These are phyloP conservation scores for Oxyteleia sp. DNA, from an alignment of 2,888 invertebrate genomes.

Conservation along the genomic window DNA sequence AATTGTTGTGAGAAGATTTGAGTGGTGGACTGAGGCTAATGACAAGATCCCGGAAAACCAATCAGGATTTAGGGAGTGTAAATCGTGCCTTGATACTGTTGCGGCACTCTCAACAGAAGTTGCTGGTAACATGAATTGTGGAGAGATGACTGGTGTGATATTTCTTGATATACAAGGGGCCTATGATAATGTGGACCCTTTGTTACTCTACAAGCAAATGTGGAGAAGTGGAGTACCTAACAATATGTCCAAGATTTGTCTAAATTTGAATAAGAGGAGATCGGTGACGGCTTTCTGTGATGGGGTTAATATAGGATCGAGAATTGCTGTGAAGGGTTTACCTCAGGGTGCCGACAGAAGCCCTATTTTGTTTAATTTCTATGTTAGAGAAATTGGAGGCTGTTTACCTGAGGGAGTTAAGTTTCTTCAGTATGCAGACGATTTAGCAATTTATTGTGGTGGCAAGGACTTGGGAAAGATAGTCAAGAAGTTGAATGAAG, in stretches of 20 bases:
- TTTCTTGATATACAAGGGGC: slow-evolving; percentile 27
- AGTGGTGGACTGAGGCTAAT: slow-evolving; percentile 14
- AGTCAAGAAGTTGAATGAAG: neutral
- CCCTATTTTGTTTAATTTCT: too few species aligned
- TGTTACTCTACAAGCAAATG: slow-evolving; percentile 22
- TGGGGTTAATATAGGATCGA: too few species aligned
- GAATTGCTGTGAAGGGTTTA: too few species aligned
- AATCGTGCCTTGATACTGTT: slow-evolving; percentile 34
- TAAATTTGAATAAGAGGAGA: too few species aligned
- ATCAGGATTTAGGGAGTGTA: slow-evolving; percentile 52
- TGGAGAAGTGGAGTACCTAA: too few species aligned
- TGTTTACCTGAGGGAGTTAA: too few species aligned
- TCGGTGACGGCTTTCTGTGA: too few species aligned
- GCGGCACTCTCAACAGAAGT: slow-evolving; percentile 8
- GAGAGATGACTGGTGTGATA: neutral
- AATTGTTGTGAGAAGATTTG: slow-evolving; percentile 17
- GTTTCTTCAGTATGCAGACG: slow-evolving; percentile 26
- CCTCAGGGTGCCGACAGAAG: too few species aligned
- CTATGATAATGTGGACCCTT: slow-evolving; percentile 15
- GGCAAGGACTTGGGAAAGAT: neutral
- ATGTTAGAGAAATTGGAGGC: too few species aligned
- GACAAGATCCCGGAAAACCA: slow-evolving; percentile 4
- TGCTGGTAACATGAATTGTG: too few species aligned
- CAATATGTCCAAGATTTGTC: too few species aligned
- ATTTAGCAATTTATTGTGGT: neutral